Conservation (phyloP, 1,140 invertebrate genomes). For the Polypedilum vanderplanki region DNA sequence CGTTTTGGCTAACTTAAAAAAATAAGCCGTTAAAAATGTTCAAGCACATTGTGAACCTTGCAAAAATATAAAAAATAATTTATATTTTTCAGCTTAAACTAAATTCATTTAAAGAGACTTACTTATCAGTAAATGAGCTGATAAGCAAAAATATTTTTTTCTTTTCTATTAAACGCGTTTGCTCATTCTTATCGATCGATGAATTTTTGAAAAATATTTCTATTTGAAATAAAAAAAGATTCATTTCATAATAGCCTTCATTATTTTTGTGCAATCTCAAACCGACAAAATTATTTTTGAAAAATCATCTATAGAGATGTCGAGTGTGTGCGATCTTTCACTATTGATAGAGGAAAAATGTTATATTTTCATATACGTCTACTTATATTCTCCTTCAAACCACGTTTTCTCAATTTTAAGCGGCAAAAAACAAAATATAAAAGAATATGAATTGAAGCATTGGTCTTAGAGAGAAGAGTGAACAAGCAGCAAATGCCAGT, state of each 20-base stretch:
- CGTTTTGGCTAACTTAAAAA: not conserved
- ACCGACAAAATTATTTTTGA: slow-evolving; percentile 7
- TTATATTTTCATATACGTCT: not conserved
- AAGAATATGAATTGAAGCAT: not conserved
- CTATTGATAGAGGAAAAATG: not conserved
- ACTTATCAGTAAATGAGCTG: too few relatives aligned
- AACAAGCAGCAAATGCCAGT: slow-evolving; percentile 26
- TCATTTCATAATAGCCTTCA: slow-evolving; percentile 9
- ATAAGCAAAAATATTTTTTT: too few relatives aligned
- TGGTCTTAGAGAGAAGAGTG: slow-evolving; percentile 20
- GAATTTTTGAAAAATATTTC: slow-evolving; percentile 3
- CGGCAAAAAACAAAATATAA: not conserved
- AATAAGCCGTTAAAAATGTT: too few relatives aligned
- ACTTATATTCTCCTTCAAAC: not conserved
- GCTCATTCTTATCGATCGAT: not conserved
- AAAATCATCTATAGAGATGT: not conserved
- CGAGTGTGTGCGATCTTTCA: not conserved
- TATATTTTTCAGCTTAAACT: too few relatives aligned
- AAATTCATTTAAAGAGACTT: too few relatives aligned
- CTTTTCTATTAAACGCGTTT: too few relatives aligned
- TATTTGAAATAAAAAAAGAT: not conserved
- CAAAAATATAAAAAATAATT: too few relatives aligned
- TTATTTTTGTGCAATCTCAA: slow-evolving; percentile 6
- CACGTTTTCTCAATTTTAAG: slow-evolving; percentile 24
- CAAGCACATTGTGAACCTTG: too few relatives aligned